Conservation (phyloP, 1,140 invertebrate genomes). For the Drosophila sulfurigaster region DNA sequence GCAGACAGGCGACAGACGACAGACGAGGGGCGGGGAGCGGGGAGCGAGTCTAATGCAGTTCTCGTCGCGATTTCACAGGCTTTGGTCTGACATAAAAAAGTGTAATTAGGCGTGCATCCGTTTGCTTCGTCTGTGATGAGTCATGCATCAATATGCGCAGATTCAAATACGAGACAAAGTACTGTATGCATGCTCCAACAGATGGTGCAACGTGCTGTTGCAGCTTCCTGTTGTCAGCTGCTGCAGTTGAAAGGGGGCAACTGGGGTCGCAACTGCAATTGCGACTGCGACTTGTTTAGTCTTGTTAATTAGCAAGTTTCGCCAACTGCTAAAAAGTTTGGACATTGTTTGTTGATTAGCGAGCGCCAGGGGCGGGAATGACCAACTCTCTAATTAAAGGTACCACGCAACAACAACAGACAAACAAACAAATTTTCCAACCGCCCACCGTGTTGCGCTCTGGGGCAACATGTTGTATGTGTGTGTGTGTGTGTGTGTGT, state of each 20-base stretch:
- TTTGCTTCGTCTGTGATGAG: slow-evolving; percentile 58
- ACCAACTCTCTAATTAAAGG: slow-evolving; percentile 51
- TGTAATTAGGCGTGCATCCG: slow-evolving; percentile 69
- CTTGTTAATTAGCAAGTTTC: slow-evolving; percentile 53
- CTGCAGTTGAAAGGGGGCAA: slow-evolving; percentile 36
- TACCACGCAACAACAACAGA: slow-evolving; percentile 27
- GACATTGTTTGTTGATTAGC: slow-evolving; percentile 42
- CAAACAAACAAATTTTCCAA: slow-evolving; percentile 33
- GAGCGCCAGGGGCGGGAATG: slow-evolving; percentile 18
- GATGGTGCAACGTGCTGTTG: slow-evolving; percentile 28
- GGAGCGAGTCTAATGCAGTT: neutral
- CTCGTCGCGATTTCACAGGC: neutral
- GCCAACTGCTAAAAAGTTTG: slow-evolving; percentile 39
- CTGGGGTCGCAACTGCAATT: neutral
- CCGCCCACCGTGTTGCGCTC: slow-evolving; percentile 32
- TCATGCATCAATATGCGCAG: slow-evolving; percentile 35
- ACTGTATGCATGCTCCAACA: neutral
- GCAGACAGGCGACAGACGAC: slow-evolving; percentile 7
- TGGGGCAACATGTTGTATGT: neutral
- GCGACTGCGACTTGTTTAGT: slow-evolving; percentile 30
- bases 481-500: slow-evolving; percentile 30
- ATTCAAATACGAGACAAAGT: neutral
- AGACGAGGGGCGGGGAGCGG: neutral
- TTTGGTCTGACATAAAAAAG: slow-evolving; percentile 61
- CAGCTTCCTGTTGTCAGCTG: slow-evolving; percentile 40